Conservation (phyloP, 37 sponge, comb jelly and placozoan genomes). For the Spongilla lacustris region DNA sequence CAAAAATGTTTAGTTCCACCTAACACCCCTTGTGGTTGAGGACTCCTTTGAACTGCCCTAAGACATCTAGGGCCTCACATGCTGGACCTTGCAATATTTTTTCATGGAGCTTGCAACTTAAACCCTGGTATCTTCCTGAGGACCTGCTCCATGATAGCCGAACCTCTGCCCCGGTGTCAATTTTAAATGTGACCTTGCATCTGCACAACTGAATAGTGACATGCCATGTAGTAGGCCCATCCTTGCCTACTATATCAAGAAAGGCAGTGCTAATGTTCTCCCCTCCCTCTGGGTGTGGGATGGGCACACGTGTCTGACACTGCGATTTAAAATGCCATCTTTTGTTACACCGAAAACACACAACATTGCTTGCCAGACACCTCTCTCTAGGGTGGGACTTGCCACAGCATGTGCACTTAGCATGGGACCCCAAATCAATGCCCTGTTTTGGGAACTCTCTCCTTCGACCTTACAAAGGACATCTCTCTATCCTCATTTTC, state of each 20-base stretch:
- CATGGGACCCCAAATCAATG: not conserved
- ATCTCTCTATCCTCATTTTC: not conserved
- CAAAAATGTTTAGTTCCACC: conserved; percentile 14
- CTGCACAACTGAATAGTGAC: not conserved
- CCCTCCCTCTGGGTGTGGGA: not conserved
- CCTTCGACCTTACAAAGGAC: not conserved
- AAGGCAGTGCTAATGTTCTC: not conserved
- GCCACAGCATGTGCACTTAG: not conserved
- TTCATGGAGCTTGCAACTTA: conserved; percentile 3
- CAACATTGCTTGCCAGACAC: not conserved
- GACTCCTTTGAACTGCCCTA: conserved; percentile 14
- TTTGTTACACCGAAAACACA: not conserved
- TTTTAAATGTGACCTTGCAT: conserved; percentile 18
- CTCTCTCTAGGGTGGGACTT: not conserved
- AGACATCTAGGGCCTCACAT: conserved; percentile 10
- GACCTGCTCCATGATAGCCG: conserved; percentile 16
- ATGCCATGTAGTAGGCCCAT: not conserved
- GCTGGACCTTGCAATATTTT: conserved; percentile 51
- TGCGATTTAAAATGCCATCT: not conserved
- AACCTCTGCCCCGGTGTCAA: conserved; percentile 49
- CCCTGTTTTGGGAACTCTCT: not conserved
- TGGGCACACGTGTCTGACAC: not conserved
- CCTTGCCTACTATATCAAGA: not conserved
- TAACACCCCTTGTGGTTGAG: not conserved
- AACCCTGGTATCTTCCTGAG: not conserved